phyloP scores from a whole-genome alignment of 2,888 invertebrate species.

The Malthinus seriepunctatus region DNA sequence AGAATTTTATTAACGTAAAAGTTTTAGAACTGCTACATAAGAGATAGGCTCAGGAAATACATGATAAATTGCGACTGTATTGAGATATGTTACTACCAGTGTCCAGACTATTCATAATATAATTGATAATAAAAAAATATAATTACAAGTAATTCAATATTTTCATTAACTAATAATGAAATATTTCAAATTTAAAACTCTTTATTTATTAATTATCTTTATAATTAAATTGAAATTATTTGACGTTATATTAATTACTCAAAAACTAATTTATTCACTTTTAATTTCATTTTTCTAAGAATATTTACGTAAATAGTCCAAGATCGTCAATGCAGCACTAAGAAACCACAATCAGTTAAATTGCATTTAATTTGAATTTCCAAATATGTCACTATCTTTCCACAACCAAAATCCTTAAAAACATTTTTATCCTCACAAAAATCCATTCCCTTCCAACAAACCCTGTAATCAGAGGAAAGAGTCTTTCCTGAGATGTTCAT shows the following conservation, averaged over 20 bases:
- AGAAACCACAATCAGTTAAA: background rate
- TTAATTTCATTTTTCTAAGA: too few relatives aligned
- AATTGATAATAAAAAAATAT: slow-evolving; percentile 28
- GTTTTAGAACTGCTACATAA: slow-evolving; percentile 37
- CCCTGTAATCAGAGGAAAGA: too few relatives aligned
- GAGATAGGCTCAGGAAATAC: slow-evolving; percentile 46
- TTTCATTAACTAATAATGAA: slow-evolving; percentile 21
- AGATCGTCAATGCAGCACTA: background rate
- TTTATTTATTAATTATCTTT: background rate
- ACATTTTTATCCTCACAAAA: too few relatives aligned
- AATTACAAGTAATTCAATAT: slow-evolving; percentile 39
- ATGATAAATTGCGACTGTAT: slow-evolving; percentile 44
- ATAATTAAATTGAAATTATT: too few relatives aligned
- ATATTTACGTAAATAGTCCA: background rate
- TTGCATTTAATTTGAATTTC: background rate
- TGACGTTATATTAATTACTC: background rate
- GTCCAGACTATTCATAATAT: slow-evolving; percentile 39
- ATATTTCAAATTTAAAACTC: background rate
- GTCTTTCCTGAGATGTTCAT: too few relatives aligned
- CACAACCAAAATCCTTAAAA: too few relatives aligned
- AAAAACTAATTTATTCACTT: background rate
- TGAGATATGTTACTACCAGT: slow-evolving; percentile 34
- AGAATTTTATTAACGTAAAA: background rate
- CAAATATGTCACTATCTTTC: too few relatives aligned
- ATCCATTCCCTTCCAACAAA: too few relatives aligned